Conservation (phyloP, 2,797 vertebrate genomes). For the Muraenolepis orangiensis region DNA sequence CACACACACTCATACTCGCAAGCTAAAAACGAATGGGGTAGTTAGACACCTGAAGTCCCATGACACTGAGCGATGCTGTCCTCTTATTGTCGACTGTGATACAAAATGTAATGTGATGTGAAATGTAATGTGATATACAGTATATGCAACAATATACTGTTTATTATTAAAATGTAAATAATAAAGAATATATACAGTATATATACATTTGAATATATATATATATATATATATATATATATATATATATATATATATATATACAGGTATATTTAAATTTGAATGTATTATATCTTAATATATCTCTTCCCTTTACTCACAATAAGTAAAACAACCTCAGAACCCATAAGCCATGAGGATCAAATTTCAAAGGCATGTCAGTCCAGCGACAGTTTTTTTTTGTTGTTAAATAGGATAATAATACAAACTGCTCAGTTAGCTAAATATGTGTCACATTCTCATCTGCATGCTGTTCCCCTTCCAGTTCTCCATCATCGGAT, state of each 20-base stretch:
- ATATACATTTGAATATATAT: too few species aligned
- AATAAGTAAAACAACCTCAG: too few species aligned
- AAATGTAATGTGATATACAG: background rate
- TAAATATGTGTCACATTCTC: background rate
- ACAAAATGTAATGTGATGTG: background rate
- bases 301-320: background rate
- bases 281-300: background rate
- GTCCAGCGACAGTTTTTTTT: too few species aligned
- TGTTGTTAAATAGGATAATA: too few species aligned
- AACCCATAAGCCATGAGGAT: background rate
- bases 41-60: constrained; percentile 13
- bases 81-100: background rate
- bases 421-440: background rate
- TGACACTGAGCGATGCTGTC: background rate
- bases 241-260: too few species aligned
- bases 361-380: background rate
- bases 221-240: too few species aligned
- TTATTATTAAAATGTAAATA: background rate
- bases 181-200: background rate
- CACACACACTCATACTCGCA: background rate
- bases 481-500: background rate
- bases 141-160: background rate
- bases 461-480: background rate
- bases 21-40: constrained; percentile 20
- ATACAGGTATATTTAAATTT: background rate